phyloP scores from a whole-genome alignment of 2,113 vertebrate species.

The Bubo scandiacus region DNA sequence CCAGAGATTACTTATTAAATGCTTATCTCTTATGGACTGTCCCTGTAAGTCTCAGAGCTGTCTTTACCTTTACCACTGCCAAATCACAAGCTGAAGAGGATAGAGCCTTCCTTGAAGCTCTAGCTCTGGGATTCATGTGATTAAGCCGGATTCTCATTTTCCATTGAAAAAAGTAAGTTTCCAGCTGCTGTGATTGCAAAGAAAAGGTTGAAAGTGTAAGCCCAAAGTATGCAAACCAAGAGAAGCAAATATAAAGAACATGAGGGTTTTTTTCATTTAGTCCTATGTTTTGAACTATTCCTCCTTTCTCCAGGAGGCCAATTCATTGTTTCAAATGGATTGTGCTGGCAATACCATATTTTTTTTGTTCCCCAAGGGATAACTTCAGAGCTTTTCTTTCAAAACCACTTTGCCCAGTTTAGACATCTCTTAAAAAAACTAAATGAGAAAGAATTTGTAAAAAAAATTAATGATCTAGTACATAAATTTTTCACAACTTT shows the following conservation, averaged over 20 bases:
- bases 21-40: neutral
- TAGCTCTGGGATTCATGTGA: neutral
- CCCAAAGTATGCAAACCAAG: neutral
- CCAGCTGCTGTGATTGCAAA: neutral
- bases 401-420: conserved; percentile 16
- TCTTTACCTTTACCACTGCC: neutral
- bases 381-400: conserved; percentile 4
- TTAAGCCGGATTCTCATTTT: neutral
- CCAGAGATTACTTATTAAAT: neutral
- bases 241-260: neutral
- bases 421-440: conserved; percentile 1
- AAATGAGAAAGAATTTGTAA: conserved; percentile 24
- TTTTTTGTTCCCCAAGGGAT: neutral
- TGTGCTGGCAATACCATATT: neutral
- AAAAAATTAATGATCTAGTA: conserved; percentile 11
- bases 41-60: neutral
- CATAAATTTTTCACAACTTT: conserved; percentile 10
- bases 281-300: neutral
- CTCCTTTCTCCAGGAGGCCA: neutral
- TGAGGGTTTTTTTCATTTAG: neutral
- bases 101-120: neutral
- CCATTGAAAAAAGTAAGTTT: neutral
- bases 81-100: neutral
- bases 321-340: conserved; percentile 11
- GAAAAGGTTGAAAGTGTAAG: neutral